A percentile compares a stretch with the other conserved stretches of the same genome.
Evolutionary conservation across 2,797 vertebrate genomes (phyloP).

Genomic region (Alfaro cultratus): DNA sequence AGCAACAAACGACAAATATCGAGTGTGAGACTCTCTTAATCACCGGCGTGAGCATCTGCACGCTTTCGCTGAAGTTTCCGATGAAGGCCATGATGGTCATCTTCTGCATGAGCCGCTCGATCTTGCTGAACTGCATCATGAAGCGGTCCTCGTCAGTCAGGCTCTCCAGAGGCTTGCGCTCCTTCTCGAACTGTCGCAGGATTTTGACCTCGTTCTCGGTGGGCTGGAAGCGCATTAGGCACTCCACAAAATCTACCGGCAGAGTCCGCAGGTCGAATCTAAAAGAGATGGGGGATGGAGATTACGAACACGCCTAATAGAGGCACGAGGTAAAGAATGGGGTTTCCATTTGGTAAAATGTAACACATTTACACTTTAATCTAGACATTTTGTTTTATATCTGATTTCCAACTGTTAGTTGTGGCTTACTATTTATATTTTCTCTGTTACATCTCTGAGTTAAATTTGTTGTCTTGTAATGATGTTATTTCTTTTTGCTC

Average conservation of each 20-base stretch:
- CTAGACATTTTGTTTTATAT: background rate
- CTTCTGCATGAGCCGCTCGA: constrained; percentile 96
- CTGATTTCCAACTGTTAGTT: background rate
- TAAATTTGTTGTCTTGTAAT: background rate
- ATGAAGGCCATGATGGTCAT: constrained; percentile 99
- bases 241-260: constrained; percentile 96
- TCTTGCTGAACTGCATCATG: constrained; percentile 99
- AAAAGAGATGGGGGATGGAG: background rate
- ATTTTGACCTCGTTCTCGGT: constrained; percentile 93
- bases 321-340: background rate
- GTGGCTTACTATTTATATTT: background rate
- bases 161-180: constrained; percentile 92
- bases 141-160: constrained; percentile 95
- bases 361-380: background rate
- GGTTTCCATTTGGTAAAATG: background rate
- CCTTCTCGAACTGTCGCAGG: constrained; percentile 94
- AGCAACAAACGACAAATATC: background rate
- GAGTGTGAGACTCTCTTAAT: constrained; percentile 21
- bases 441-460: too few species aligned
- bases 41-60: constrained; percentile 97
- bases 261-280: constrained; percentile 94
- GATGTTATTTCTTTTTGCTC: background rate
- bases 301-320: background rate
- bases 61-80: constrained; percentile 93
- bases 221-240: constrained; percentile 95